phyloP scores from a whole-genome alignment of 2,113 vertebrate genomes.

The Hirundichthys speculiger region DNA sequence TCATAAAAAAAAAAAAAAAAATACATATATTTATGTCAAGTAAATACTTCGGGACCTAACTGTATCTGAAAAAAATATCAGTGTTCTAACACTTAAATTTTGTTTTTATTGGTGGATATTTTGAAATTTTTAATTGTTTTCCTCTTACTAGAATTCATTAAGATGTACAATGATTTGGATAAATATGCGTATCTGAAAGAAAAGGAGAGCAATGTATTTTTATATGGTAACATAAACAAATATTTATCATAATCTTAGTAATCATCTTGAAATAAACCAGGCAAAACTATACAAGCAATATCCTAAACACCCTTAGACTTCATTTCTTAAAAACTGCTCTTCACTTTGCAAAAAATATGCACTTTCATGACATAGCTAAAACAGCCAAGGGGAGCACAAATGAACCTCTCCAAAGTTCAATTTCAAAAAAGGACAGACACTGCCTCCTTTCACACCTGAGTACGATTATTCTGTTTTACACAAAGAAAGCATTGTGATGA shows the following conservation, averaged over 20 bases:
- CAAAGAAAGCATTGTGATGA: slow-evolving; percentile 2
- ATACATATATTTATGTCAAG: no score
- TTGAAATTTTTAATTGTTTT: no score
- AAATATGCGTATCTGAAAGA: neutral
- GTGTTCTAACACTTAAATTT: no score
- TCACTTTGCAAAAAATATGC: no score
- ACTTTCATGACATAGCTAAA: no score
- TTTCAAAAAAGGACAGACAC: neutral
- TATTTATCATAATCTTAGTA: neutral
- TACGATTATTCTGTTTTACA: slow-evolving; percentile 1
- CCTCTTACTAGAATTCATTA: no score
- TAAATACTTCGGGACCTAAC: no score
- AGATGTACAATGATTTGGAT: neutral
- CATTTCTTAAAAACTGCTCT: neutral
- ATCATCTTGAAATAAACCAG: neutral
- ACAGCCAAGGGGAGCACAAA: neutral
- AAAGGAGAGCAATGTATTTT: neutral
- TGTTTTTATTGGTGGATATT: no score
- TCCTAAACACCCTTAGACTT: neutral
- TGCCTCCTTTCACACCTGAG: neutral
- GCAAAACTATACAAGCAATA: neutral
- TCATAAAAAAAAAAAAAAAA: no score
- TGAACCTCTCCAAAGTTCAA: neutral
- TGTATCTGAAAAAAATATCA: no score
- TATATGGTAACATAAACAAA: neutral